A percentile compares a stretch with the other conserved stretches of the same genome.
phyloP scores from a whole-genome alignment of 2,113 vertebrate genomes.

The Castor canadensis region DNA sequence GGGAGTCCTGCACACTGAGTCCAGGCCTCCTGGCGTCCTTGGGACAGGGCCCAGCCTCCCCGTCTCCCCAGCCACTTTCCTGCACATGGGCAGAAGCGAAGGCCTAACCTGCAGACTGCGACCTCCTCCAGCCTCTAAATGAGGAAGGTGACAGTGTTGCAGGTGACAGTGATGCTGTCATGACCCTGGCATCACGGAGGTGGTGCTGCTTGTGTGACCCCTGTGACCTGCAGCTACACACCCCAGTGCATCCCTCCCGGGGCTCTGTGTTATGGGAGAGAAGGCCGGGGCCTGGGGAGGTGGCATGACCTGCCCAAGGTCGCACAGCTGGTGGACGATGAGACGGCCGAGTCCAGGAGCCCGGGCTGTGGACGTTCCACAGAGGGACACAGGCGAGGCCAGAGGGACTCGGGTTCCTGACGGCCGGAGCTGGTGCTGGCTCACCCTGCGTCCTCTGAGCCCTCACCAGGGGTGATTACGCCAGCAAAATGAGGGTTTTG shows the following conservation, averaged over 20 bases:
- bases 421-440: fast-evolving
- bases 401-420: neutral
- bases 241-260: too few species aligned
- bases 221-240: too few species aligned
- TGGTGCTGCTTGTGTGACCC: too few species aligned
- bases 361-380: fast-evolving
- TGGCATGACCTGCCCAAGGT: neutral
- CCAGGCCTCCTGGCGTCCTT: neutral
- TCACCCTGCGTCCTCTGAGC: too few species aligned
- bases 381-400: neutral
- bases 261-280: too few species aligned
- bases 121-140: neutral
- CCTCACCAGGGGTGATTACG: constrained; percentile 20
- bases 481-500: neutral
- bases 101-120: neutral
- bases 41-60: neutral
- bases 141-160: too few species aligned
- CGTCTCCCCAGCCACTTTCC: neutral
- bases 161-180: too few species aligned
- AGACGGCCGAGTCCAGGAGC: neutral
- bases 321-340: neutral
- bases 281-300: neutral
- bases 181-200: too few species aligned
- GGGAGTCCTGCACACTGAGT: neutral
- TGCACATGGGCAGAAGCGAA: neutral